Evolutionary conservation across 2,113 vertebrate genomes (phyloP).

Genomic region (Oryzias woworae): DNA sequence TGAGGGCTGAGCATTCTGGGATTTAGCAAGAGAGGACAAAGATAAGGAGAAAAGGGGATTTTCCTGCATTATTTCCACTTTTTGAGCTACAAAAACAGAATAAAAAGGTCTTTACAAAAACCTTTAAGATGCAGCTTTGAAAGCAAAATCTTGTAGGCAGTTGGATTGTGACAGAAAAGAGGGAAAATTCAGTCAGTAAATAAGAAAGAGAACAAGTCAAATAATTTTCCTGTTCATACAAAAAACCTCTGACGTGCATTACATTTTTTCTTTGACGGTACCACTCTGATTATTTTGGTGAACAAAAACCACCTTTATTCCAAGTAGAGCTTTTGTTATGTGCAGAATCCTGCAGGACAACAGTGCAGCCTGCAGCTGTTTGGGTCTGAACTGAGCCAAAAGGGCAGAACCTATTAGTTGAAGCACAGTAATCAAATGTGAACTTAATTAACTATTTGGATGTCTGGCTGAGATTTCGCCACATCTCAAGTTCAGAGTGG

Average conservation of each 20-base stretch:
- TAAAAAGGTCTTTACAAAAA: slow-evolving; percentile 42
- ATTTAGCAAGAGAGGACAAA: slow-evolving; percentile 41
- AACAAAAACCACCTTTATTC: not conserved
- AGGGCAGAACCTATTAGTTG: slow-evolving; percentile 17
- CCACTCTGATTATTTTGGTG: not conserved
- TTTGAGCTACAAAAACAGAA: slow-evolving; percentile 52
- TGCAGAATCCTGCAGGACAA: too few species aligned
- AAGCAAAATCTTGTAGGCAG: slow-evolving; percentile 5
- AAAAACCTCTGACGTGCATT: not conserved
- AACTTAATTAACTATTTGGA: slow-evolving; percentile 54
- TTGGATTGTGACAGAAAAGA: not conserved
- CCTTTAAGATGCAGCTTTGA: slow-evolving; percentile 43
- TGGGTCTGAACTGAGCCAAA: slow-evolving; percentile 35
- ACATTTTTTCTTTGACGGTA: not conserved
- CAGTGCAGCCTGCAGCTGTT: slow-evolving; percentile 13
- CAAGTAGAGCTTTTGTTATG: too few species aligned
- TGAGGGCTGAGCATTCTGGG: slow-evolving; percentile 22
- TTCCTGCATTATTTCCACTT: slow-evolving; percentile 38
- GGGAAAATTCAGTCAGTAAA: slow-evolving; percentile 9
- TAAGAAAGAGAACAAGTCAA: not conserved
- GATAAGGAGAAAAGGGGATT: slow-evolving; percentile 9
- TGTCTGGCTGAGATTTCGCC: slow-evolving; percentile 58
- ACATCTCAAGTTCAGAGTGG: slow-evolving; percentile 35
- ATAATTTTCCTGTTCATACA: not conserved
- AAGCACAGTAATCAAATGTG: slow-evolving; percentile 54